phyloP scores from a whole-genome alignment of 2,113 vertebrate genomes.

The Xenopus borealis region DNA sequence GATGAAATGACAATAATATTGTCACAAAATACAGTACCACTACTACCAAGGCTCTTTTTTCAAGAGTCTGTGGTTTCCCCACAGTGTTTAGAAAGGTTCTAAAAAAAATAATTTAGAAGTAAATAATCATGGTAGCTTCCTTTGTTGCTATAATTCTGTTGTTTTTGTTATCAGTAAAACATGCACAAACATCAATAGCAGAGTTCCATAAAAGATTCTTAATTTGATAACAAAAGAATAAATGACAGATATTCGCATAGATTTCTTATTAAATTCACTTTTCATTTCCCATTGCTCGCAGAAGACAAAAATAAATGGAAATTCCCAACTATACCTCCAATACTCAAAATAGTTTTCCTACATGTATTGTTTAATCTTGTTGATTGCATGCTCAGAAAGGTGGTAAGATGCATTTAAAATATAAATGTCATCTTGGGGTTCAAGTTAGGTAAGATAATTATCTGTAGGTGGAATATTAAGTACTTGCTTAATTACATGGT shows the following conservation, averaged over 20 bases:
- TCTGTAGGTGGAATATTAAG: slow-evolving; percentile 74
- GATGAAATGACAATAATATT: too few species aligned
- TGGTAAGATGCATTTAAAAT: slow-evolving; percentile 69
- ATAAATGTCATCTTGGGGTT: slow-evolving; percentile 63
- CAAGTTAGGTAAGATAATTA: slow-evolving; percentile 71
- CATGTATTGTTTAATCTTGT: slow-evolving; percentile 64
- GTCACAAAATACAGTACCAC: too few species aligned
- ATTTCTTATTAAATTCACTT: slow-evolving; percentile 12
- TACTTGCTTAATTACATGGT: slow-evolving; percentile 69
- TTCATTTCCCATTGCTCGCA: background rate
- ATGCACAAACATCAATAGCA: background rate
- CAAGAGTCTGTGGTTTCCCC: too few species aligned
- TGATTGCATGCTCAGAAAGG: slow-evolving; percentile 70
- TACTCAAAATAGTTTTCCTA: slow-evolving; percentile 45
- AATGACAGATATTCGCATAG: slow-evolving; percentile 6
- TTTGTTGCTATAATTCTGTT: too few species aligned
- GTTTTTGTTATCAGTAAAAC: too few species aligned
- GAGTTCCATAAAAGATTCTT: background rate
- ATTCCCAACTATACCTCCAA: background rate
- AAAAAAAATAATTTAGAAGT: background rate
- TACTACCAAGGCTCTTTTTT: too few species aligned
- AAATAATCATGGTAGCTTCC: too few species aligned
- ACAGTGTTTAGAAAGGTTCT: too few species aligned
- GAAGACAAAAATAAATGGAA: background rate
- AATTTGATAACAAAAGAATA: background rate